Evolutionary conservation across 2,113 vertebrate species (phyloP).

Genomic region (Scomber colias): DNA sequence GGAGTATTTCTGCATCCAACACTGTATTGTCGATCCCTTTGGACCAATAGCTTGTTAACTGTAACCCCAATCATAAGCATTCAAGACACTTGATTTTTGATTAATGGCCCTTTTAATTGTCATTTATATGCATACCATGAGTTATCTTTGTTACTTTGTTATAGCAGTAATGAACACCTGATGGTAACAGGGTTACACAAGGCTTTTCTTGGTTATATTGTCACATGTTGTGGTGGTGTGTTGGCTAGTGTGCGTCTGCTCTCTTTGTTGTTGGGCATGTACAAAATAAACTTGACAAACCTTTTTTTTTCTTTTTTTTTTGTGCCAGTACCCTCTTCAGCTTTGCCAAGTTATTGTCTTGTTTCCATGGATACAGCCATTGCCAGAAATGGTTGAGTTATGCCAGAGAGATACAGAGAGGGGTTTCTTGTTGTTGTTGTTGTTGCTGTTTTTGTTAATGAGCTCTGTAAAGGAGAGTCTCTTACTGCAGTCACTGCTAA

Average conservation of each 20-base stretch:
- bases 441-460: slow-evolving; percentile 30
- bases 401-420: slow-evolving; percentile 3
- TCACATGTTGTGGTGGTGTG: not conserved
- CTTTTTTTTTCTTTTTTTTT: not conserved
- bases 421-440: slow-evolving; percentile 8
- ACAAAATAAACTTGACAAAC: slow-evolving; percentile 4
- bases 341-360: slow-evolving; percentile 38
- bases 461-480: slow-evolving; percentile 24
- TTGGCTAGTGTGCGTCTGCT: not conserved
- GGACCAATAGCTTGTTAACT: too few relatives aligned
- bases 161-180: too few relatives aligned
- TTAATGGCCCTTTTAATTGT: too few relatives aligned
- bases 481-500: not conserved
- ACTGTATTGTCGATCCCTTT: too few relatives aligned
- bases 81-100: too few relatives aligned
- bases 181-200: not conserved
- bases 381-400: not conserved
- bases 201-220: not conserved
- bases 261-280: not conserved
- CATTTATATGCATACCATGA: too few relatives aligned
- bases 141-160: too few relatives aligned
- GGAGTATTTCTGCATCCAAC: too few relatives aligned
- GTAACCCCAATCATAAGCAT: too few relatives aligned
- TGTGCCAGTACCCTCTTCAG: slow-evolving; percentile 17
- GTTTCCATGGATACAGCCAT: slow-evolving; percentile 53